Base-by-base conservation (phyloP, 2,888 invertebrate species). In the Tricholauxania praeusta region DNA sequence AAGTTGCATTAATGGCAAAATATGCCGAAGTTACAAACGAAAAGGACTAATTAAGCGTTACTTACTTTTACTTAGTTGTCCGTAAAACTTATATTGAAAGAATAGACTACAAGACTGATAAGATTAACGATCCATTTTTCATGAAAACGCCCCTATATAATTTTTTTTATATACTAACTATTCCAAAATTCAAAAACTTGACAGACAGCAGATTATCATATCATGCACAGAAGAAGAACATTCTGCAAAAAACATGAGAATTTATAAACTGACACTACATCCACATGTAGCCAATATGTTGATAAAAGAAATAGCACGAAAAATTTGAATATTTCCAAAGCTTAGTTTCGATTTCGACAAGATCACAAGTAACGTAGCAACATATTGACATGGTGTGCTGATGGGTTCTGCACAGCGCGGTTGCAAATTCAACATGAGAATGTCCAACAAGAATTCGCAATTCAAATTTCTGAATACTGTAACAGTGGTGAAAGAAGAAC, bases 251-350 rank as follows among this genome's bases (percentile, higher is more conserved):
- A 63, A 71, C 79, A 80, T 76, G 72, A 73, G 85, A 84, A 84
- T 85, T 85, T 84, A 84, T 85, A 83, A 84, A 85, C 84, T 84
- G 82, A 77, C 82, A 82, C 80, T 69, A 53, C 62, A 51, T 70
- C 62, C 70, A 70, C 70, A 70, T 70, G 70, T 47, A 63, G 39
- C 55, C 70, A 70, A 70, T 47, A 70, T 70, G 70, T 70, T 62
- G 52, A 22, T 12, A 17, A 64, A 49, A 39, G 39, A 39, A 28
- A 15, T 39, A 14, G 39, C 22, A 52, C n/a, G 5, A 14, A 17
- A 60, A 60, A 69, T 62, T 69, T 69, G 60, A 69, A 69, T 69
- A 69, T 69, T 60, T 64, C 12, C 19, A 48, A 28, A 64, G 14
- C 51, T 49, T 49, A 19, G 51, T 17, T 49, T 53, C 53, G 17